A percentile compares a stretch with the other conserved stretches of the same genome.
Conservation (phyloP, 2,888 invertebrate genomes). For the Cataglyphis livida region DNA sequence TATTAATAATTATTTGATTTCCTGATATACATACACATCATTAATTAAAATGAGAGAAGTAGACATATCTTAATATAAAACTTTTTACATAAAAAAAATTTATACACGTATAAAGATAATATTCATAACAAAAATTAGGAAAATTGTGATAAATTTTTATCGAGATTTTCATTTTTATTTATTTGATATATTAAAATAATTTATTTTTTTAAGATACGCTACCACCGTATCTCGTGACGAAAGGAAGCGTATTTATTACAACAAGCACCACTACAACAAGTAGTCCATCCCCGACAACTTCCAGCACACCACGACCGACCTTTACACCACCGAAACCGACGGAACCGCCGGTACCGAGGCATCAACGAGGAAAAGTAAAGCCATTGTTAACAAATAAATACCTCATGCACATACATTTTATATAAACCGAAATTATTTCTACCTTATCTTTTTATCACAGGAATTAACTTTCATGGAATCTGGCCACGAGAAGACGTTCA, state of each 20-base stretch:
- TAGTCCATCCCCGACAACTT: conserved; percentile 86
- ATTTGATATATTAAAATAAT: background rate
- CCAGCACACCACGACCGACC: conserved; percentile 82
- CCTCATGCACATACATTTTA: background rate
- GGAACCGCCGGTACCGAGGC: conserved; percentile 90
- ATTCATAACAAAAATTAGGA: background rate
- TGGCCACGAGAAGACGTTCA: conserved; percentile 94
- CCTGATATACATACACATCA: no score
- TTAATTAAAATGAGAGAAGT: background rate
- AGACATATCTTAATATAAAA: background rate
- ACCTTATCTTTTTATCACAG: conserved; percentile 78
- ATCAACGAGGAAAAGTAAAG: conserved; percentile 88
- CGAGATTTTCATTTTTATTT: conserved; percentile 18
- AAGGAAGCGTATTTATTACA: conserved; percentile 83
- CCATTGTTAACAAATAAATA: background rate
- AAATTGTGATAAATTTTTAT: conserved; percentile 7
- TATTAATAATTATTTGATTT: no score
- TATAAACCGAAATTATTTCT: background rate
- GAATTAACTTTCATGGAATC: conserved; percentile 95
- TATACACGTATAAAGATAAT: background rate
- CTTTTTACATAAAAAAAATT: background rate
- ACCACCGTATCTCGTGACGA: conserved; percentile 86
- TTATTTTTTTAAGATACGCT: conserved; percentile 86
- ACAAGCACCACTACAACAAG: conserved; percentile 86
- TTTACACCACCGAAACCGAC: conserved; percentile 86